These are phyloP conservation scores for Leptopilina boulardi DNA, from an alignment of 1,140 invertebrate genomes.

Conservation along the genomic window DNA sequence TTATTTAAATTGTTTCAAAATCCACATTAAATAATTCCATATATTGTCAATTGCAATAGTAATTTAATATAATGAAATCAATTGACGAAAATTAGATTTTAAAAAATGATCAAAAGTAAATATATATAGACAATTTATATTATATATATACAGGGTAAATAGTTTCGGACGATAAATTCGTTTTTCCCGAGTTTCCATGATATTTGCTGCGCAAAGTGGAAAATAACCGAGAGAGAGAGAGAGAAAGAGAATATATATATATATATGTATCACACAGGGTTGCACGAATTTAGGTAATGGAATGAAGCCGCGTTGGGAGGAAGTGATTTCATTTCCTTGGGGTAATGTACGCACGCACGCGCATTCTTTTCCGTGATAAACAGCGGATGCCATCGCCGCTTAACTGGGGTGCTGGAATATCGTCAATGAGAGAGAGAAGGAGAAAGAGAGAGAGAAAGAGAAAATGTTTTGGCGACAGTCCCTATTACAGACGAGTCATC, in stretches of 20 bases:
- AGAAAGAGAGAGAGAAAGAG: conserved; percentile 40
- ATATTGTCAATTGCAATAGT: too few relatives aligned
- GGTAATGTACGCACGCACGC: conserved; percentile 21
- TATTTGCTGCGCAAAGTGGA: conserved; percentile 13
- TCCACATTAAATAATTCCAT: too few relatives aligned
- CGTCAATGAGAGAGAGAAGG: neutral
- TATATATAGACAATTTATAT: neutral
- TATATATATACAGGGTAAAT: neutral
- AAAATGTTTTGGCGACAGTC: conserved; percentile 63
- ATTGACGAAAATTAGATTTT: too few relatives aligned
- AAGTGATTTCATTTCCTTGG: conserved; percentile 33
- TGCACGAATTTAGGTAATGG: conserved; percentile 29
- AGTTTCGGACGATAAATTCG: conserved; percentile 15
- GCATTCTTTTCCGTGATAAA: conserved; percentile 26
- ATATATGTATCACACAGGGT: conserved; percentile 7
- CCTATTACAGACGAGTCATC: conserved; percentile 62
- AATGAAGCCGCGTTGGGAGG: conserved; percentile 30
- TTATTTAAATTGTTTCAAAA: too few relatives aligned
- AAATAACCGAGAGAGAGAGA: conserved; percentile 16
- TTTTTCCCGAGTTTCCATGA: neutral
- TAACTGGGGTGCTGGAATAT: conserved; percentile 55
- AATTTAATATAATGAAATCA: too few relatives aligned
- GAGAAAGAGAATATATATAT: neutral
- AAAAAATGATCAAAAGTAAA: too few relatives aligned
- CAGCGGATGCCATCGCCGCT: conserved; percentile 66